Evolutionary conservation across 1,140 invertebrate species (phyloP), one percentile per base, ranked within the genome.

Genomic region (Hydropsyche tenuis): DNA sequence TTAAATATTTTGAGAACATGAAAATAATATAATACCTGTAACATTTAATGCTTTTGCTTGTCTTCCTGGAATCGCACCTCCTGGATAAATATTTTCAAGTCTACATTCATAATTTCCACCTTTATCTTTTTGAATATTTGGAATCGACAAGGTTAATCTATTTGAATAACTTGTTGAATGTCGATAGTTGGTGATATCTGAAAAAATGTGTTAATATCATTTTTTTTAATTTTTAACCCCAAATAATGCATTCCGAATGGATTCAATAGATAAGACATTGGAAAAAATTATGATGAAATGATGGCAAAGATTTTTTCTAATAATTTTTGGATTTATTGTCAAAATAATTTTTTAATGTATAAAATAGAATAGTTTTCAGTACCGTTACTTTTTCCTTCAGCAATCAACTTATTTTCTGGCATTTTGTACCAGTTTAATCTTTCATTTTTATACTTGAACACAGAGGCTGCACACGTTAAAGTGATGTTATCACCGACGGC

Each of bases 381-480:
- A 1, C 80, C 77, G 48, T 43, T 66, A 12, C 65, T 53, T 11
- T 73, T 75, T 53, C 80, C 69, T 14, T 46, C 75, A 27, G 5
- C 14, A 51, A 69, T 64, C 9, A n/a, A 11, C 4, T 18, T 20
- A 12, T 60, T 60, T 7, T 25, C 56, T 12, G 56, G 56, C 1
- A 60, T 1, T 60, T 25, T 60, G 25, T 60, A 22, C 80, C 73
- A 4, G 83, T 81, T 43, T 84, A 56, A 9, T n/a, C 7, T 20
- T 53, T 20, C 43, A 43, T 43, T 43, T n/a, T 7, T 89, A 76
- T 88, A 86, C 46, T 7, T 56, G 66, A 88, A 87, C 23, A 85
- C 80, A 1, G 87, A 84, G 1, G 85, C 88, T 3, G 82, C 85
- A 78, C 89, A 90, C 6, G 80, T 84, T 1, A 89, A 64, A 23